Base-by-base conservation (phyloP, 2,888 invertebrate genomes). In the Drosophila mettleri region DNA sequence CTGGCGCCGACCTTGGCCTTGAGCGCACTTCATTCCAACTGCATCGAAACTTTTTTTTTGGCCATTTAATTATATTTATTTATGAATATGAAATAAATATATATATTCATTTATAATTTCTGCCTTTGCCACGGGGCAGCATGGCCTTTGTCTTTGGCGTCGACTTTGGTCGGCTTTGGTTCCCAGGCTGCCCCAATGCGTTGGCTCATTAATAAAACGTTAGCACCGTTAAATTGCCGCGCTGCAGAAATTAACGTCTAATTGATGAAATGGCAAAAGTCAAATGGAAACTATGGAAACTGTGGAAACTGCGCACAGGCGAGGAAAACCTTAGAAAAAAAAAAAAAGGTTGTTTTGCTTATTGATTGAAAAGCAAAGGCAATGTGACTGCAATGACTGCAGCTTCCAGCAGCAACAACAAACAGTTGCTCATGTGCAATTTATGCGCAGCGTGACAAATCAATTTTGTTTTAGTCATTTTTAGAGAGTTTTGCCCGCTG, bases 361-460 rank as follows among this genome's bases (percentile, higher is more conserved):
- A 84, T 84, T 86, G 86, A 84, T 84, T 84, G 84, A 78, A 78
- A 66, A 69, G 69, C 69, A 69, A 69, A 59, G 41, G 70, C 67
- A 59, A 70, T 68, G 74, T 65, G 57, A 77, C 66, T 73, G 77
- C 74, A 65, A 74, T 70, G 75, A 78, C 65, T 59, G 73, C 74
- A 69, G 57, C 67, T 52, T 78, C 59, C 53, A 63, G 4, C 46
- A 49, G 33, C 54, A 65, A 6, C 59, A 64, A 3, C 41, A 53
- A 66, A 69, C 70, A 63, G 60, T 62, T 74, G 71, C 71, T 86
- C 86, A 88, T 90, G 78, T 85, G 90, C 88, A 90, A 90, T 90
- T 90, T 90, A 90, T 89, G 90, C 84, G 86, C 90, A 88, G 81
- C 90, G 86, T 90, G 90, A 87, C 84, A 88, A 81, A 86, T 86